Conservation (phyloP, 1,140 invertebrate genomes). For the Xylocopa sonorina region DNA sequence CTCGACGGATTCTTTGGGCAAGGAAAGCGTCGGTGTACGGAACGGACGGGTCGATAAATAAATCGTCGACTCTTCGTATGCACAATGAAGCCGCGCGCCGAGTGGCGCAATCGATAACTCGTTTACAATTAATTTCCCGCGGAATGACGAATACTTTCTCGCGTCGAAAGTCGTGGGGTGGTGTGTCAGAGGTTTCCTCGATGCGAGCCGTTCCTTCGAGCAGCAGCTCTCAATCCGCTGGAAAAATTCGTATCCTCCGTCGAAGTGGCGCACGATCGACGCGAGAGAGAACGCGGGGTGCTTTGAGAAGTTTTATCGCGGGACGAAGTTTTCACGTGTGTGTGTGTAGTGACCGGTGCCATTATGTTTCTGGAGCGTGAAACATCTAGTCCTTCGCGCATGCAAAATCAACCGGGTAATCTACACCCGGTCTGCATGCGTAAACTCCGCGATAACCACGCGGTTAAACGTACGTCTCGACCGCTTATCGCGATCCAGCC, state of each 20-base stretch:
- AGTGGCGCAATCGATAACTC: slow-evolving; percentile 60
- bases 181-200: not conserved
- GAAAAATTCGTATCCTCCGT: too few species aligned
- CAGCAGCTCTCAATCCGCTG: not conserved
- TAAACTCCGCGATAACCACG: slow-evolving; percentile 35
- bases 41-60: slow-evolving; percentile 32
- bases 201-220: not conserved
- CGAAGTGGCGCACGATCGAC: too few species aligned
- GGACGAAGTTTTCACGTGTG: not conserved
- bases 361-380: slow-evolving; percentile 21
- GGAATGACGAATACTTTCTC: slow-evolving; percentile 56
- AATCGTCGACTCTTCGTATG: slow-evolving; percentile 31
- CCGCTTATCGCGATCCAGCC: slow-evolving; percentile 28
- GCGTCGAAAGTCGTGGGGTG: slow-evolving; percentile 14
- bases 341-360: not conserved
- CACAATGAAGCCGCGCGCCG: slow-evolving; percentile 54
- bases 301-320: too few species aligned
- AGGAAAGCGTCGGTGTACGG: not conserved
- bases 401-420: slow-evolving; percentile 32
- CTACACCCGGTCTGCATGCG: slow-evolving; percentile 25
- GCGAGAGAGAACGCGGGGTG: too few species aligned
- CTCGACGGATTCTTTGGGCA: not conserved
- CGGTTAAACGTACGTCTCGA: slow-evolving; percentile 25
- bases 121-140: slow-evolving; percentile 58
- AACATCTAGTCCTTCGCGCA: slow-evolving; percentile 18